A percentile compares a stretch with the other conserved stretches of the same genome.
Conservation (phyloP, 2,113 vertebrate species). For the Chelonoidis abingdonii region DNA sequence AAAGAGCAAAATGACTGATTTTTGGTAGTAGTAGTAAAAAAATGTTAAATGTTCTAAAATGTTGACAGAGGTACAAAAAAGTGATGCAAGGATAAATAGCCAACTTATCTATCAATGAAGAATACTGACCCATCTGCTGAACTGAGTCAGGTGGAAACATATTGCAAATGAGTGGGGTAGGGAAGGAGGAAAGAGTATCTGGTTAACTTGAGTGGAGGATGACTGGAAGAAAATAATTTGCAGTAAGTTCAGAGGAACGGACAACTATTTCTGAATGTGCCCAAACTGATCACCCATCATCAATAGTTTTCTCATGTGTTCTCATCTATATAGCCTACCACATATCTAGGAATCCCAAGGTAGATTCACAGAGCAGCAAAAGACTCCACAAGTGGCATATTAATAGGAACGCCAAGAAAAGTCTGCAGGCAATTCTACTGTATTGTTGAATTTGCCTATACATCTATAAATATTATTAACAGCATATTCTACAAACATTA, state of each 20-base stretch:
- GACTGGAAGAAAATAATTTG: background rate
- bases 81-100: background rate
- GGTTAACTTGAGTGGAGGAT: background rate
- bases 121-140: background rate
- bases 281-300: background rate
- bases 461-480: background rate
- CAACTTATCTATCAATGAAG: background rate
- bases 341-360: background rate
- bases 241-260: background rate
- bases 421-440: background rate
- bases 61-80: background rate
- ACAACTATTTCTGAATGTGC: background rate
- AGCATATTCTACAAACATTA: background rate
- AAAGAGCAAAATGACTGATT: background rate
- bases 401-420: background rate
- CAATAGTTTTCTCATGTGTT: accelerated
- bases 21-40: background rate
- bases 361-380: background rate
- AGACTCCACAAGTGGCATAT: background rate
- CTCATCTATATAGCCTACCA: background rate
- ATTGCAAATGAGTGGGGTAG: background rate
- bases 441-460: background rate
- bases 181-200: background rate
- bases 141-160: background rate
- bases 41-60: accelerated